These are phyloP conservation scores for Megaceryle torquata DNA, from an alignment of 2,113 vertebrate genomes.

Conservation along the genomic window DNA sequence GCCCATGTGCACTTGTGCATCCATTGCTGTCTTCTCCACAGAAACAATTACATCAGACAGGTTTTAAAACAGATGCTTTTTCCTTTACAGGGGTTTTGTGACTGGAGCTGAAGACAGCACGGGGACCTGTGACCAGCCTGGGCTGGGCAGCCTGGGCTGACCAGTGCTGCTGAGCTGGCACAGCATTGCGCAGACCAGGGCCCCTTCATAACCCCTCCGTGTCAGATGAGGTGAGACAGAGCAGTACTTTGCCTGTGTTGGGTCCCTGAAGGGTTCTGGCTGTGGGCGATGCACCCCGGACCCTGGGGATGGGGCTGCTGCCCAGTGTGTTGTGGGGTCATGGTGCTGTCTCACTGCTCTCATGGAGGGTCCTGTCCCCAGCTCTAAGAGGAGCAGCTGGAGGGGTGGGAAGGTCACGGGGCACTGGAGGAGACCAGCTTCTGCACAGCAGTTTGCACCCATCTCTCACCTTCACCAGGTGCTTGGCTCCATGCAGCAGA, in stretches of 20 bases:
- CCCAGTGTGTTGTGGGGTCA: too few species aligned
- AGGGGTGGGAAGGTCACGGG: not conserved
- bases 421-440: fast-evolving
- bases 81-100: not conserved
- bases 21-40: not conserved
- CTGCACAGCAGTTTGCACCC: fast-evolving
- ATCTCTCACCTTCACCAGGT: not conserved
- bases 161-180: not conserved
- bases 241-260: fast-evolving
- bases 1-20: not conserved
- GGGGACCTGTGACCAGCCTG: not conserved
- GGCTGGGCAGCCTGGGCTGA: not conserved
- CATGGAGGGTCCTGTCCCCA: fast-evolving
- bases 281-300: too few species aligned
- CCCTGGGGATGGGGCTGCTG: not conserved
- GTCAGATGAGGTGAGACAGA: not conserved
- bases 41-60: not conserved
- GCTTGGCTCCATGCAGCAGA: not conserved
- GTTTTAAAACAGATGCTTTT: not conserved
- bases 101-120: not conserved
- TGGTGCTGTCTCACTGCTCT: too few species aligned
- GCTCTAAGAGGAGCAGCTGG: not conserved
- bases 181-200: too few species aligned
- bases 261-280: not conserved
- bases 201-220: fast-evolving